Evolutionary conservation across 2,113 vertebrate species (phyloP).

Genomic region (Riparia riparia): DNA sequence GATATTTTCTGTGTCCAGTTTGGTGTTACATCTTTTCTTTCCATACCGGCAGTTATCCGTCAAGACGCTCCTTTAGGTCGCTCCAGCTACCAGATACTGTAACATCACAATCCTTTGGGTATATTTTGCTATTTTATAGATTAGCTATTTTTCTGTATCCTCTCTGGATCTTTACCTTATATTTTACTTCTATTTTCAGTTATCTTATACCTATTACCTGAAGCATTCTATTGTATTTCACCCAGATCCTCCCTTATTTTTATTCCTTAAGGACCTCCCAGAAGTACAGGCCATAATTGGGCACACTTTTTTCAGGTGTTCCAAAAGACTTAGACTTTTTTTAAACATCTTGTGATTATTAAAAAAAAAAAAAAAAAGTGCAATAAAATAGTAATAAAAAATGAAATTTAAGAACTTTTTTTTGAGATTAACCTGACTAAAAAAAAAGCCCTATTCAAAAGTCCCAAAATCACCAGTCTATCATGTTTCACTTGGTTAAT

Average conservation of each 20-base stretch:
- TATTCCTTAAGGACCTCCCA: neutral
- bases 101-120: neutral
- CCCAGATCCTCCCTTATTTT: neutral
- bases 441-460: neutral
- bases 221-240: neutral
- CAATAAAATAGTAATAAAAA: neutral
- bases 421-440: neutral
- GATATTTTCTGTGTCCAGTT: neutral
- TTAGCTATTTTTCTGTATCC: neutral
- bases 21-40: neutral
- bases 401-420: neutral
- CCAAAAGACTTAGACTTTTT: neutral
- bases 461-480: neutral
- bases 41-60: neutral
- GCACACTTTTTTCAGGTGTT: neutral
- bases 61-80: neutral
- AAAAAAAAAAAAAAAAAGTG: neutral
- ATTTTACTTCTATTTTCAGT: neutral
- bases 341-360: neutral
- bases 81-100: neutral
- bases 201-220: neutral
- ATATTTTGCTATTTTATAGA: neutral
- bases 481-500: neutral
- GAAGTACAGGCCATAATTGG: neutral
- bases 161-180: neutral